Evolutionary conservation across 1,140 invertebrate genomes (phyloP).

Genomic region (Theocolax elegans): DNA sequence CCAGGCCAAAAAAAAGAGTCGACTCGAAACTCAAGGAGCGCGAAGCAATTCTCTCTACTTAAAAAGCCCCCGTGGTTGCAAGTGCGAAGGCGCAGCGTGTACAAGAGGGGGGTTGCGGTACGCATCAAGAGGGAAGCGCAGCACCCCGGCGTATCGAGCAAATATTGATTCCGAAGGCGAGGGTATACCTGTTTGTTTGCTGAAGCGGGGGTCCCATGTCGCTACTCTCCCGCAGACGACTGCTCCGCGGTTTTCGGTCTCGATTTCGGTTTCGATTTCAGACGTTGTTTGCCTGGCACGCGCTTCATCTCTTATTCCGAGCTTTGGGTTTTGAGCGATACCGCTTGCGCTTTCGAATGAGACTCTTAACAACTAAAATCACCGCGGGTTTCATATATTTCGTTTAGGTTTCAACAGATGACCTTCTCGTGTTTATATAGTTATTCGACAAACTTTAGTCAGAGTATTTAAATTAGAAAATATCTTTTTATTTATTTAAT

Average conservation of each 20-base stretch:
- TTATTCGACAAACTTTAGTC: no score
- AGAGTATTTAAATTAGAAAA: no score
- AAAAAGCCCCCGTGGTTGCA: not conserved
- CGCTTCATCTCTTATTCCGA: slow-evolving; percentile 5
- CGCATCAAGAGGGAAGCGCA: not conserved
- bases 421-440: no score
- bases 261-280: slow-evolving; percentile 26
- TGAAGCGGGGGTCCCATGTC: not conserved
- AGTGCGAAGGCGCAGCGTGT: not conserved
- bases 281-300: not conserved
- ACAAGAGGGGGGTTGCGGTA: no score
- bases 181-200: slow-evolving; percentile 8
- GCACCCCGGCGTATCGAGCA: slow-evolving; percentile 21
- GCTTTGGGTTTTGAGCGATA: no score
- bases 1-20: no score
- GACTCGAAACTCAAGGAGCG: not conserved
- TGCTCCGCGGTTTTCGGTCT: slow-evolving; percentile 15
- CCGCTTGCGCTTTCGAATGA: not conserved
- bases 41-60: not conserved
- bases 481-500: no score
- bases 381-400: no score
- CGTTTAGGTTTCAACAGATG: no score
- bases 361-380: no score
- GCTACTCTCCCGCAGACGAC: not conserved
- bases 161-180: slow-evolving; percentile 32